phyloP scores from a whole-genome alignment of 2,113 vertebrate species.

The Thryonomys swinderianus region DNA sequence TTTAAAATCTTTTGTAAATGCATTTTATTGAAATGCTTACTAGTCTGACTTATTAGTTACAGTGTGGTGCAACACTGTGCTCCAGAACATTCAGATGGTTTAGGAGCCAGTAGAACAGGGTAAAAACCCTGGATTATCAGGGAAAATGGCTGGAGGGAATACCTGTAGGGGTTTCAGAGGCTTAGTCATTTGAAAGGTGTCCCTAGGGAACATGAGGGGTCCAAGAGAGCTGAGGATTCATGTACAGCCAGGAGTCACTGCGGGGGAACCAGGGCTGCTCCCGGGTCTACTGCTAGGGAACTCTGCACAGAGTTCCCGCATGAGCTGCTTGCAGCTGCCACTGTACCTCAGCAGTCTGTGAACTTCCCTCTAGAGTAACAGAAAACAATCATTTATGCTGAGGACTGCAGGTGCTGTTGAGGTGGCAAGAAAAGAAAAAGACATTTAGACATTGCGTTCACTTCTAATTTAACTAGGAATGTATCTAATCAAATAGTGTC shows the following conservation, averaged over 20 bases:
- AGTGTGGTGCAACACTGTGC: background rate
- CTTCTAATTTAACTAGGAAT: background rate
- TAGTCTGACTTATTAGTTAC: background rate
- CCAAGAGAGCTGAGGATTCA: background rate
- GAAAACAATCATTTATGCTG: background rate
- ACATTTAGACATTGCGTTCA: background rate
- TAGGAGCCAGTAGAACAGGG: background rate
- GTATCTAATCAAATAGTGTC: background rate
- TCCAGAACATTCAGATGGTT: background rate
- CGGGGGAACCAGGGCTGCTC: background rate
- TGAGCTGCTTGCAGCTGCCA: background rate
- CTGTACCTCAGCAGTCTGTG: background rate
- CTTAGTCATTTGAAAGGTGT: background rate
- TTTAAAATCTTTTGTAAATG: background rate
- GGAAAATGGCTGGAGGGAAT: background rate
- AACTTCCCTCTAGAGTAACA: background rate
- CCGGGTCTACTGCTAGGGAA: background rate
- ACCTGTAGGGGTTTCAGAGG: background rate
- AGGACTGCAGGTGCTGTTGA: background rate
- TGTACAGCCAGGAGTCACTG: background rate
- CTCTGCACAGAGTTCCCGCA: background rate
- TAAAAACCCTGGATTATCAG: background rate
- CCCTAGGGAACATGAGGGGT: too few species aligned
- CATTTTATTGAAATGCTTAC: background rate
- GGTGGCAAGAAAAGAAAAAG: background rate